Conservation (phyloP, 2,888 invertebrate genomes). For the Meganola albula region DNA sequence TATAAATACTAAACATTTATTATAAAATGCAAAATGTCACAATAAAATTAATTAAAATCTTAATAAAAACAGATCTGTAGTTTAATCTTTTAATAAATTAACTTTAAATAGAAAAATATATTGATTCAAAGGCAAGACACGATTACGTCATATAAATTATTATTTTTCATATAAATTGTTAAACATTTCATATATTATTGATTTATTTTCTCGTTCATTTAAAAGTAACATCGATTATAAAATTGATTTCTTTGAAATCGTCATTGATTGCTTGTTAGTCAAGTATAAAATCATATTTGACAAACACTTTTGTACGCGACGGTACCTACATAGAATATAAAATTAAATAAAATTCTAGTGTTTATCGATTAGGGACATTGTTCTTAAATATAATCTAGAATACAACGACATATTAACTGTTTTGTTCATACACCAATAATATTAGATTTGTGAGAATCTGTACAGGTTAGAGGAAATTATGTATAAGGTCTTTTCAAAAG, state of each 20-base stretch:
- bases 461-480: slow-evolving; percentile 22
- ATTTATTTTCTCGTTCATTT: slow-evolving; percentile 32
- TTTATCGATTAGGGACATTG: slow-evolving; percentile 34
- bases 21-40: slow-evolving; percentile 31
- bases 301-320: slow-evolving; percentile 40
- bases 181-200: slow-evolving; percentile 33
- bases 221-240: slow-evolving; percentile 38
- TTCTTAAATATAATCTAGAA: slow-evolving; percentile 38
- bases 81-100: slow-evolving; percentile 25
- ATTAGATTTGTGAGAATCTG: slow-evolving; percentile 13
- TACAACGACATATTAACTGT: slow-evolving; percentile 24
- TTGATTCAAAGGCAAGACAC: slow-evolving; percentile 61
- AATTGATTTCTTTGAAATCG: slow-evolving; percentile 61
- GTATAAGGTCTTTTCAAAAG: slow-evolving; percentile 1
- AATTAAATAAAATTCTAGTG: slow-evolving; percentile 33
- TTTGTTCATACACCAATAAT: slow-evolving; percentile 13
- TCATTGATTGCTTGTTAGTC: slow-evolving; percentile 39
- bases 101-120: slow-evolving; percentile 36
- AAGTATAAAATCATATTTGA: slow-evolving; percentile 41
- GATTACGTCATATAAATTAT: slow-evolving; percentile 38
- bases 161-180: slow-evolving; percentile 33
- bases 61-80: slow-evolving; percentile 27
- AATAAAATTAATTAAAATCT: slow-evolving; percentile 22
- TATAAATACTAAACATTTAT: slow-evolving; percentile 31
- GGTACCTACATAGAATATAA: slow-evolving; percentile 35